Conservation (phyloP, 2,888 invertebrate species). For the Aromia moschata region DNA sequence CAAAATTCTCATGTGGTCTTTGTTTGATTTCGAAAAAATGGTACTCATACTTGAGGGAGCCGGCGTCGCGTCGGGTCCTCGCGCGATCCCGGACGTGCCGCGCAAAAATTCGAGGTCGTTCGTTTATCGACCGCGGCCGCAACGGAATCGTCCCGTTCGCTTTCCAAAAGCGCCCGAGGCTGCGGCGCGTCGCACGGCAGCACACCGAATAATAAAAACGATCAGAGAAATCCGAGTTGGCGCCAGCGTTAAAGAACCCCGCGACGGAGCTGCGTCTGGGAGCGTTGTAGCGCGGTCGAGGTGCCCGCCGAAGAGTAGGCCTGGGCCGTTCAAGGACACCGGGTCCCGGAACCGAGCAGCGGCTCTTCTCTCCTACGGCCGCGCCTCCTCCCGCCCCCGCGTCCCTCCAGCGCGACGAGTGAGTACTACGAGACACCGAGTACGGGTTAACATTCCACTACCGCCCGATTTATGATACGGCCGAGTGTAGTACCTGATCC, state of each 20-base stretch:
- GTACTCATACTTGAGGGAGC: no score
- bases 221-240: constrained; percentile 33
- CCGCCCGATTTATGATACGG: constrained; percentile 34
- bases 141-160: neutral
- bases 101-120: neutral
- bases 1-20: no score
- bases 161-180: neutral
- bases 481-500: constrained; percentile 34
- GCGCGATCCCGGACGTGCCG: neutral
- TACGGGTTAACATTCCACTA: constrained; percentile 43
- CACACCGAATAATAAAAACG: constrained; percentile 11
- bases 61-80: no score
- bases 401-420: constrained; percentile 35
- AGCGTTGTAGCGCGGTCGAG: constrained; percentile 19
- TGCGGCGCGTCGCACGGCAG: constrained; percentile 1
- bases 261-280: constrained; percentile 30
- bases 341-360: constrained; percentile 53
- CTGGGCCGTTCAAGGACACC: constrained; percentile 59
- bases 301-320: constrained; percentile 52
- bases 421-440: constrained; percentile 43
- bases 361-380: constrained; percentile 25
- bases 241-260: constrained; percentile 26
- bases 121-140: neutral
- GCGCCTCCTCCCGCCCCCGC: constrained; percentile 35
- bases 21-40: no score